Percentiles rank a stretch among this genome's conserved stretches.
Evolutionary conservation across 2,888 invertebrate genomes (phyloP).

Genomic region (Drosophila birchii): DNA sequence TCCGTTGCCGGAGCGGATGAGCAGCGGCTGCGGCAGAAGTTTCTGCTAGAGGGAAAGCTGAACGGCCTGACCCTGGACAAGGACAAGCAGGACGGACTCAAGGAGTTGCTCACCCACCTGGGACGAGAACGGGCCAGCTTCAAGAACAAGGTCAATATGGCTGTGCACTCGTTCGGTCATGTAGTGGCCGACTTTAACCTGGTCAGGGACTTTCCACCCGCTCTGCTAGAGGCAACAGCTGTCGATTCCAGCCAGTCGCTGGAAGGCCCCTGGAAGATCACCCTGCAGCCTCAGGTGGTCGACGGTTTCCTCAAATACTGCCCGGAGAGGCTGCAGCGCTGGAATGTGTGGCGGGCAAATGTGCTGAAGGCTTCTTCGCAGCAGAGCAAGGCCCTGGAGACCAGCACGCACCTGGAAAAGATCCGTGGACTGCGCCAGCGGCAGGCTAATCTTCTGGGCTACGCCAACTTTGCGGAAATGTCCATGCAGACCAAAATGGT

Average conservation of each 20-base stretch:
- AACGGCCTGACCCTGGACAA: conserved; percentile 91
- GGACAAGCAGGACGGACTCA: conserved; percentile 86
- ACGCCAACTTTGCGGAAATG: conserved; percentile 91
- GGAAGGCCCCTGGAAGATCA: conserved; percentile 93
- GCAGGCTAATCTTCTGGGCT: conserved; percentile 92
- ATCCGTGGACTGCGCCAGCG: conserved; percentile 89
- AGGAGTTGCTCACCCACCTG: conserved; percentile 86
- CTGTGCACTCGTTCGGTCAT: conserved; percentile 89
- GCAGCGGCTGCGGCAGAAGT: conserved; percentile 90
- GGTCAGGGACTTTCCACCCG: conserved; percentile 90
- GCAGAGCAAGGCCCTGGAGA: conserved; percentile 88
- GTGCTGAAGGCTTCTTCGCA: conserved; percentile 89
- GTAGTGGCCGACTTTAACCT: conserved; percentile 88
- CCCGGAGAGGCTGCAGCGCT: conserved; percentile 90
- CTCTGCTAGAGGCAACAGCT: conserved; percentile 88
- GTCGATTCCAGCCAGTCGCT: conserved; percentile 86
- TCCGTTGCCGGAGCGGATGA: conserved; percentile 71
- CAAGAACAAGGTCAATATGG: conserved; percentile 88
- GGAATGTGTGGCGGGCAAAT: conserved; percentile 94
- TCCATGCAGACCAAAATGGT: conserved; percentile 98
- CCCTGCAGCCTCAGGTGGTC: conserved; percentile 90
- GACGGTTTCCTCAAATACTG: conserved; percentile 93
- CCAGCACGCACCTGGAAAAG: conserved; percentile 91
- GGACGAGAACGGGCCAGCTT: conserved; percentile 87
- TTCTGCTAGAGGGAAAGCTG: conserved; percentile 91